These are phyloP conservation scores for Nyctibius bracteatus DNA, from an alignment of 2,113 vertebrate genomes.

Conservation along the genomic window DNA sequence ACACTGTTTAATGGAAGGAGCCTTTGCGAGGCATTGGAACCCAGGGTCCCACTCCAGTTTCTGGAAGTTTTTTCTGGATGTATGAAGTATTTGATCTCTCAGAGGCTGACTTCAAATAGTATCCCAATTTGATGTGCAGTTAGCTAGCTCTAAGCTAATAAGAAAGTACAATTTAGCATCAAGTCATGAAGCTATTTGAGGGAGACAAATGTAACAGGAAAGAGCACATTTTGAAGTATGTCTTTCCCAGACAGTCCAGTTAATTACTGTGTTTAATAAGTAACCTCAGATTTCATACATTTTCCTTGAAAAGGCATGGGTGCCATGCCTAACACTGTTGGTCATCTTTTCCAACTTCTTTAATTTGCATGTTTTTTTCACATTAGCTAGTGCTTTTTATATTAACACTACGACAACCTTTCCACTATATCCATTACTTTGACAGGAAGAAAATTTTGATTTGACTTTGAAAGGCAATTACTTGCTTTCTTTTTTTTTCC, in stretches of 20 bases:
- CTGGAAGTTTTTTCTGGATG: neutral
- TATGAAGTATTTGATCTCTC: neutral
- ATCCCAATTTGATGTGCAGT: neutral
- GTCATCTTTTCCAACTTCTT: neutral
- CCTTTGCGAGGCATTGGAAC: neutral
- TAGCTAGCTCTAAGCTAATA: neutral
- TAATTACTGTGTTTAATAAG: neutral
- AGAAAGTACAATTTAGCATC: neutral
- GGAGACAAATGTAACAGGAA: neutral
- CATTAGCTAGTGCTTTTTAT: conserved; percentile 26
- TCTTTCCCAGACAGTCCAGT: neutral
- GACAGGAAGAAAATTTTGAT: neutral
- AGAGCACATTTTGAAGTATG: neutral
- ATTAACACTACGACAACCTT: neutral
- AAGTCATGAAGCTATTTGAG: neutral
- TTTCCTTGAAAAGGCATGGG: neutral
- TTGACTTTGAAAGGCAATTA: neutral
- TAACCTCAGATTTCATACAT: neutral
- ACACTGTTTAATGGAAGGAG: neutral
- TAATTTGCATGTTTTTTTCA: neutral
- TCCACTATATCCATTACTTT: neutral
- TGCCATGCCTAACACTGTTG: neutral
- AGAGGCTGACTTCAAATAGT: neutral
- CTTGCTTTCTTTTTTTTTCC: neutral
- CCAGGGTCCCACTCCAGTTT: neutral